Evolutionary conservation across 2,888 invertebrate species (phyloP), one percentile per base, ranked within the genome.

Genomic region (Beris chalybata): DNA sequence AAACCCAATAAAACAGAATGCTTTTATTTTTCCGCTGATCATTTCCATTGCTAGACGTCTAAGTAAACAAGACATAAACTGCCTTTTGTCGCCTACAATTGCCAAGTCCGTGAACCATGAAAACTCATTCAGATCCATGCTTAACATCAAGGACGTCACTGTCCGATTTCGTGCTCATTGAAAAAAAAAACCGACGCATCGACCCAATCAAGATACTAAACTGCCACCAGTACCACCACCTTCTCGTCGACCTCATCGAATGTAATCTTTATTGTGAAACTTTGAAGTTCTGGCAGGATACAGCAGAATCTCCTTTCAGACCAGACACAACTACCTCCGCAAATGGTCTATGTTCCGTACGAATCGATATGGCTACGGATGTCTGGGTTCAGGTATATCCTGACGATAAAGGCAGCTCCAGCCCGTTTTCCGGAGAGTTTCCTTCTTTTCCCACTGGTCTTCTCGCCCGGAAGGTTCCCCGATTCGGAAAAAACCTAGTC

Each of bases 41-140:
- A 65, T 65, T 65, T 56, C 57, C 65, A 57, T 65, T 38, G 50
- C 65, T 55, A 65, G 65, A 65, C 65, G 55, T 56, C 65, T 55
- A 65, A 57, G 65, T 57, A 65, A 65, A 65, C 65, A 65, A 65
- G 65, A 43, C 56, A 56, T 50, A 55, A 56, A 65, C 55, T 57
- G 50, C 55, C 48, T 64, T 55, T 57, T 65, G 65, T 65, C 65
- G 57, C 65, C 65, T 55, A 57, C 56, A 56, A 57, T 45, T 38
- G 38, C 38, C 47, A 38, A 9, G 38, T 9, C 38, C 38, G 9
- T 7, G 9, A 38, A 22, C 47, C 54, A 47, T 44, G 13, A 29
- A 55, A 50, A 22, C 12, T 30, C 55, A 32, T 31, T 55, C 64
- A 64, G 55, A 48, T 64, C 52, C 54, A 12, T 22, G 22, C 22